These are phyloP conservation scores for Plectrocnemia conspersa DNA, from an alignment of 1,140 invertebrate species.

Conservation along the genomic window DNA sequence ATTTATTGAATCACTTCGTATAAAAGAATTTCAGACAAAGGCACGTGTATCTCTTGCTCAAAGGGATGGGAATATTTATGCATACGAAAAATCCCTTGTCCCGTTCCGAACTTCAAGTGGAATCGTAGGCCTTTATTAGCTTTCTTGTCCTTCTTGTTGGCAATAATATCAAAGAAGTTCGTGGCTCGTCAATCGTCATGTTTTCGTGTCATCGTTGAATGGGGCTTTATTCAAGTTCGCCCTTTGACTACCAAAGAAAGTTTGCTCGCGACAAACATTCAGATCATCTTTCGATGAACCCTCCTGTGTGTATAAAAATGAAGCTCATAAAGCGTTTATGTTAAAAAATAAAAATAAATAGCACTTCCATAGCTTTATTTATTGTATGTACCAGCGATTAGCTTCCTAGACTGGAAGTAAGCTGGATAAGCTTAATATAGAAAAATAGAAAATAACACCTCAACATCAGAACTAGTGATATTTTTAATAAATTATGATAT, in stretches of 20 bases:
- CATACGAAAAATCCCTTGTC: constrained; percentile 14
- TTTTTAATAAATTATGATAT: no score
- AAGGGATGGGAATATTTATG: not conserved
- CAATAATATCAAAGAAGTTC: not conserved
- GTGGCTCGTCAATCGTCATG: not conserved
- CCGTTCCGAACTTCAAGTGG: constrained; percentile 27
- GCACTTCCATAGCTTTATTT: no score
- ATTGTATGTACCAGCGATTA: no score
- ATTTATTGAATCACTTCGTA: no score
- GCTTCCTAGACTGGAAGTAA: no score
- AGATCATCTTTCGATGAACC: constrained; percentile 4
- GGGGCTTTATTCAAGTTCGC: constrained; percentile 7
- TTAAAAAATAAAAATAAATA: no score
- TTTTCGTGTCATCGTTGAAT: constrained; percentile 9
- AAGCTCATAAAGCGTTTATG: no score
- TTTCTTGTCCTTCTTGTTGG: not conserved
- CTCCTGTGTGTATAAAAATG: no score
- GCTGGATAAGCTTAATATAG: no score
- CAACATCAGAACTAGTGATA: no score
- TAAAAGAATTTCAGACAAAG: constrained; percentile 25
- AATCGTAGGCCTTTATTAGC: constrained; percentile 20
- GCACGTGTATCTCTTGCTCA: constrained; percentile 15
- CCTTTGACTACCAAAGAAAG: constrained; percentile 10
- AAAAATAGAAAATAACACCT: no score
- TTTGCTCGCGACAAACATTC: constrained; percentile 15